Evolutionary conservation across 2,888 invertebrate genomes (phyloP).

Genomic region (Ormyrus nitidulus): DNA sequence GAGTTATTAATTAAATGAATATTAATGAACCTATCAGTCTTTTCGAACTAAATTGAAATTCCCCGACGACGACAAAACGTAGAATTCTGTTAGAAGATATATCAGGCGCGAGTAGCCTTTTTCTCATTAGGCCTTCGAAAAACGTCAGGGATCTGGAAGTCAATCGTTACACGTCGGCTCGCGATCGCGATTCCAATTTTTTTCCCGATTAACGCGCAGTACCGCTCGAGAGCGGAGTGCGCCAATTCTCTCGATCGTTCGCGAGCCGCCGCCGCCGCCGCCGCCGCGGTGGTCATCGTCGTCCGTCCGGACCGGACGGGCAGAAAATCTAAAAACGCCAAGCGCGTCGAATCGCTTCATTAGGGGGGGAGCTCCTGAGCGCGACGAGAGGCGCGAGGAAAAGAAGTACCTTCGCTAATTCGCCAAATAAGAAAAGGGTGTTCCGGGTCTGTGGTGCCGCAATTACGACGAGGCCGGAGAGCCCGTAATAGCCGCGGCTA

Average conservation of each 20-base stretch:
- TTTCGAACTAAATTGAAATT: too few species aligned
- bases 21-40: too few species aligned
- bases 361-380: too few species aligned
- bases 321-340: slow-evolving; percentile 52
- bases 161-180: too few species aligned
- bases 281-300: not conserved
- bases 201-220: not conserved
- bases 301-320: not conserved
- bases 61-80: too few species aligned
- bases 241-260: not conserved
- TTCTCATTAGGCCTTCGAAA: too few species aligned
- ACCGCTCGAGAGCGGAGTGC: not conserved
- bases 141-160: too few species aligned
- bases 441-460: slow-evolving; percentile 52
- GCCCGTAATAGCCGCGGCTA: too few species aligned
- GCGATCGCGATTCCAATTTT: not conserved
- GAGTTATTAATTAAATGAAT: too few species aligned
- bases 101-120: too few species aligned
- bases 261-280: not conserved
- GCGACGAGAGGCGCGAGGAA: not conserved
- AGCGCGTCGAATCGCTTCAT: slow-evolving; percentile 42
- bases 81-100: too few species aligned
- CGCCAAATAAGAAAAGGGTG: slow-evolving; percentile 55
- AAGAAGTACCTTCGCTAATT: slow-evolving; percentile 50
- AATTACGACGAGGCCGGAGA: slow-evolving; percentile 53